Conservation (phyloP, 2,113 vertebrate species). For the Mustelus asterias region DNA sequence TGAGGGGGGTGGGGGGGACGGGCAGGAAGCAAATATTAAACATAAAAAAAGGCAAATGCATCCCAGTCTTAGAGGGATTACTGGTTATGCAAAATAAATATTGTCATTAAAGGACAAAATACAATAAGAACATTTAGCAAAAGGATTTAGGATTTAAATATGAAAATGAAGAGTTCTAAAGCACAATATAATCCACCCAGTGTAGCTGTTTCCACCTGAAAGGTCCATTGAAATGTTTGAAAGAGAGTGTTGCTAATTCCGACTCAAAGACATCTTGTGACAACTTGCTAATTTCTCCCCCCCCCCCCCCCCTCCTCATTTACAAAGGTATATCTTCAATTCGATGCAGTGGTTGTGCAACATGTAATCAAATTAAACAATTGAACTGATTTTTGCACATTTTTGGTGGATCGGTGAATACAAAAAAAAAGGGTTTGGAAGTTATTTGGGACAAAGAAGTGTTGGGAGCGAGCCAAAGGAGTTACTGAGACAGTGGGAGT, state of each 20-base stretch:
- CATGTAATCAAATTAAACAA: background rate
- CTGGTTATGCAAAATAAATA: conserved; percentile 31
- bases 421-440: background rate
- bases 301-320: background rate
- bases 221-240: background rate
- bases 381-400: background rate
- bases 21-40: background rate
- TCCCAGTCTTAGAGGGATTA: background rate
- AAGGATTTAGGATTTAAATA: conserved; percentile 34
- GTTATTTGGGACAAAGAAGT: background rate
- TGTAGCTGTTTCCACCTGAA: background rate
- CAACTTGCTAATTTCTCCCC: too few relatives aligned
- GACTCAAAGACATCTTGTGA: background rate
- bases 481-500: background rate
- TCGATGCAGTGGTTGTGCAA: background rate
- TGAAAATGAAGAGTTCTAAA: conserved; percentile 22
- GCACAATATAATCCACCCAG: background rate
- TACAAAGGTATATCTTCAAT: background rate
- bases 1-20: background rate
- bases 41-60: conserved; percentile 1
- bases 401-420: background rate
- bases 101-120: background rate
- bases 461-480: background rate
- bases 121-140: conserved; percentile 29
- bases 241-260: background rate